Base-by-base conservation (phyloP, 2,113 vertebrate species). In the Ceyx melanurus region DNA sequence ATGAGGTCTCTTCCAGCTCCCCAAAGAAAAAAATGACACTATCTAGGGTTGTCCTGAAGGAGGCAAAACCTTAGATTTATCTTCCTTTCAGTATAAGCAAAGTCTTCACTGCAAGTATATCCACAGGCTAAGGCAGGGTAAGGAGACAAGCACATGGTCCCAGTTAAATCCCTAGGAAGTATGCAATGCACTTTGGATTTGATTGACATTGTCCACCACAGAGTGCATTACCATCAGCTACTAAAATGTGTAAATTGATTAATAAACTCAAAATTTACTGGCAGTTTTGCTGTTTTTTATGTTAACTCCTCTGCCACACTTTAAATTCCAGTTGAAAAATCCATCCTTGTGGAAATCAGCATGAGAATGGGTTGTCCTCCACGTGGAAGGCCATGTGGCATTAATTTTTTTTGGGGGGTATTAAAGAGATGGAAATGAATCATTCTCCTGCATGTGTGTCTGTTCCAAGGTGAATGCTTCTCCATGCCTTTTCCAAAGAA, bases 271-370 rank as follows among this genome's bases (percentile, higher is more conserved):
- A 78, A 88, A 90, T 90, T 86, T 54, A 62, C 78, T 37, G 65
- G 6, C 31, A 74, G 61, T 85, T 93, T 94, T 94, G 79, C 81
- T 83, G 45, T 37, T 94, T 94, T 92, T 94, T 92, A 54, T 73
- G 29, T 86, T 77, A 94, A 88, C 10, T 83, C 14, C 51, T 62
- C 31, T 73, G 46, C 8, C 42, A 77, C 17, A n/a, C 3, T 5
- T 81, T 61, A 58, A 13, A 42, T 42, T 74, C n/a, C 54, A 65
- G 31, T 33, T 25, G 3, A 40, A 74, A 80, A 81, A 58, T 20
- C 11, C 1, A 48, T 78, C 37, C 31, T 64, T 56, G 19, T 75
- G 54, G 58, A 65, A 87, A 85, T 56, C n/a, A 76, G 5, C 4
- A 22, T 58, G 3, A 65, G 33, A 65, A 51, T 0, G 1, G 13